These are phyloP conservation scores for Allolobophora icterica DNA, from an alignment of 2,888 invertebrate species.

Conservation along the genomic window DNA sequence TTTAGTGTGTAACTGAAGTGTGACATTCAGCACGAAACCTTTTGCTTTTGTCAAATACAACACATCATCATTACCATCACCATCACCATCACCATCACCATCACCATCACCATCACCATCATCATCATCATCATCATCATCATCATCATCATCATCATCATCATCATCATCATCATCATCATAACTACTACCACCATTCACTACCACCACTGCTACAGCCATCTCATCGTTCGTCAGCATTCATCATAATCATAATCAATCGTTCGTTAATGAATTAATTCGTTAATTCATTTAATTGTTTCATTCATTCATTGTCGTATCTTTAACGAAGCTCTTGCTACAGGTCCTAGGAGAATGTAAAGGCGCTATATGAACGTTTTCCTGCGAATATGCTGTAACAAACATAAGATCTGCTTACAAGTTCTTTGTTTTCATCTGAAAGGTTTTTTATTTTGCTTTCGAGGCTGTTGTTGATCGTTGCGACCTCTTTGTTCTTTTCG, in stretches of 20 bases:
- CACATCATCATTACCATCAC: too few species aligned
- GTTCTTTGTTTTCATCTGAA: slow-evolving; percentile 26
- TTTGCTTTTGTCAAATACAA: neutral
- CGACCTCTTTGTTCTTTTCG: neutral
- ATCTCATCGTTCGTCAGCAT: too few species aligned
- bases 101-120: too few species aligned
- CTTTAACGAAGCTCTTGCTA: neutral
- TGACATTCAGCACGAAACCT: neutral
- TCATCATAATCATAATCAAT: too few species aligned
- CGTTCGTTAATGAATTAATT: too few species aligned
- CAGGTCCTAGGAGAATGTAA: neutral
- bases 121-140: too few species aligned
- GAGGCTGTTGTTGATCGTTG: slow-evolving; percentile 20
- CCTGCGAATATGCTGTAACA: neutral
- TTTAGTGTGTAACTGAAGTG: neutral
- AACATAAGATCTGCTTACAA: neutral
- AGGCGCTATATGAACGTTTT: neutral
- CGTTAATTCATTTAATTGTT: neutral
- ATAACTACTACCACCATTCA: too few species aligned
- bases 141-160: too few species aligned
- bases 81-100: too few species aligned
- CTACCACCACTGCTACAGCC: too few species aligned
- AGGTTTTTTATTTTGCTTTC: neutral
- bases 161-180: too few species aligned
- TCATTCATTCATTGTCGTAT: too few species aligned